Conservation (phyloP, 2,888 invertebrate species). For the Drosophila anceps region DNA sequence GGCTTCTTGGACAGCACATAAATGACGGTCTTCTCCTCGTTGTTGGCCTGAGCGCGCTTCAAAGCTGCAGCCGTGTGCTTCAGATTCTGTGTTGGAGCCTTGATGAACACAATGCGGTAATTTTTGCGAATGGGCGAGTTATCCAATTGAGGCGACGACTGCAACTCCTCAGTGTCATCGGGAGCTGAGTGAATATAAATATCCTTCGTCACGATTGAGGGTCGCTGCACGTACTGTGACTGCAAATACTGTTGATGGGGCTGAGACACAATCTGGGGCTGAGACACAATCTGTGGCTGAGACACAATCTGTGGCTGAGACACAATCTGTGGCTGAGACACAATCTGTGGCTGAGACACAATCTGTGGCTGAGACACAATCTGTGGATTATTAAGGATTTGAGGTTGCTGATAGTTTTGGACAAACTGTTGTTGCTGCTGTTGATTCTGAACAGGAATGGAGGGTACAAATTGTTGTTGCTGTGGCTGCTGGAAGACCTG, state of each 20-base stretch:
- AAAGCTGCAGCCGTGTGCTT: conserved; percentile 83
- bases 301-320: conserved; percentile 36
- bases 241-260: conserved; percentile 53
- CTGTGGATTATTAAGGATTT: conserved; percentile 37
- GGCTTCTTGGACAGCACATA: conserved; percentile 85
- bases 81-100: conserved; percentile 85
- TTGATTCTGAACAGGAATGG: conserved; percentile 31
- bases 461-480: conserved; percentile 39
- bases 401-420: conserved; percentile 43
- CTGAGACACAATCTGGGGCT: conserved; percentile 39
- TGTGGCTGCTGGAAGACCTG: conserved; percentile 40
- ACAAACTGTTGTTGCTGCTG: conserved; percentile 34
- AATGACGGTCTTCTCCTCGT: conserved; percentile 85
- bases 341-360: conserved; percentile 40
- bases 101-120: conserved; percentile 85
- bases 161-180: conserved; percentile 80
- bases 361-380: conserved; percentile 34
- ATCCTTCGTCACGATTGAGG: conserved; percentile 82
- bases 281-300: conserved; percentile 41
- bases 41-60: conserved; percentile 77
- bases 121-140: conserved; percentile 82
- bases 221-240: conserved; percentile 68
- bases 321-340: conserved; percentile 37
- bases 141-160: conserved; percentile 52
- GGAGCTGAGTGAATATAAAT: conserved; percentile 84